phyloP scores from a whole-genome alignment of 2,797 vertebrate genomes.

The Hydrolagus colliei region DNA sequence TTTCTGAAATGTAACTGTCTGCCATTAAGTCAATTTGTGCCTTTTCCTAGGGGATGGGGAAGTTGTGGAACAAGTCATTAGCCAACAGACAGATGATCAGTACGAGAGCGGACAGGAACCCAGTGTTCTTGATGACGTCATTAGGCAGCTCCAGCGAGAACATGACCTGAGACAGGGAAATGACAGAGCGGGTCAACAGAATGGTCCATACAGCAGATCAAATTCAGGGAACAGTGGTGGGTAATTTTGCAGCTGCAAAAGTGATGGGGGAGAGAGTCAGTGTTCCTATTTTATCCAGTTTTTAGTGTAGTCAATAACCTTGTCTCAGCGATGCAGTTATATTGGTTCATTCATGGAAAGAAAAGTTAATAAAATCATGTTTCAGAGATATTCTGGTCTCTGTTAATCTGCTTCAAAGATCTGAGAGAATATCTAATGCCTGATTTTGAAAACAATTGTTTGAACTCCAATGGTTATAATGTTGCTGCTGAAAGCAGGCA shows the following conservation, averaged over 20 bases:
- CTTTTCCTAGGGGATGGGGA: constrained; percentile 77
- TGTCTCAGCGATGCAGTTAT: too few relatives aligned
- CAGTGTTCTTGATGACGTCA: constrained; percentile 77
- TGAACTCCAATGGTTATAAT: too few relatives aligned
- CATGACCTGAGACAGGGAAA: constrained; percentile 67
- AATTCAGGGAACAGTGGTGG: constrained; percentile 15
- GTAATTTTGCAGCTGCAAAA: neutral
- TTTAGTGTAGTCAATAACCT: too few relatives aligned
- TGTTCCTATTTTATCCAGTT: neutral
- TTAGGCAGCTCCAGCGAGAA: constrained; percentile 82
- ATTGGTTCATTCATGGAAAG: neutral
- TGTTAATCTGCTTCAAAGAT: too few relatives aligned
- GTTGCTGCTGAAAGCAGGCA: too few relatives aligned
- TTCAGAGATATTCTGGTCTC: too few relatives aligned
- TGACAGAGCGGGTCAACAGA: constrained; percentile 49
- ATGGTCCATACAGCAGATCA: constrained; percentile 32
- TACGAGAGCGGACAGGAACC: constrained; percentile 55
- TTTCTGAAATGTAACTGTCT: neutral
- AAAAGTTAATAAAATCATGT: neutral
- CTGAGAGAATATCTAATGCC: too few relatives aligned
- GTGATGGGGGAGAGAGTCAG: too few relatives aligned
- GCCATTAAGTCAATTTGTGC: constrained; percentile 14
- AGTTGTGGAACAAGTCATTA: constrained; percentile 91
- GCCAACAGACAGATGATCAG: constrained; percentile 76
- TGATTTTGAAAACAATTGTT: too few relatives aligned